These are phyloP conservation scores for Xenentodon cancila DNA, from an alignment of 2,797 vertebrate species.

Conservation along the genomic window DNA sequence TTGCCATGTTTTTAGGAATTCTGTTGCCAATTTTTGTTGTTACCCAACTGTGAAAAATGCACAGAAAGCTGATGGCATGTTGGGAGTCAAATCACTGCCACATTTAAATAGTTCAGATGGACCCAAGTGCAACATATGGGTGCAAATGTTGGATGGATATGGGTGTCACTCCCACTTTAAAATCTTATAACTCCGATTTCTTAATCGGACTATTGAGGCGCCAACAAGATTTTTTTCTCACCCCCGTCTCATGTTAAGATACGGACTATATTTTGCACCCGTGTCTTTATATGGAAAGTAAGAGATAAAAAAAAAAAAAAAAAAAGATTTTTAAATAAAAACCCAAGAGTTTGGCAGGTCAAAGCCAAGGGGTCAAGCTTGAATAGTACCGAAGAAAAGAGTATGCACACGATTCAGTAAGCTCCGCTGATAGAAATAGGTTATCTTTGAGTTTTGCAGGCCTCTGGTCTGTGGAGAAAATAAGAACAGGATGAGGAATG, in stretches of 20 bases:
- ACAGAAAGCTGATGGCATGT: no score
- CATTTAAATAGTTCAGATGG: no score
- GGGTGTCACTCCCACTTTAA: no score
- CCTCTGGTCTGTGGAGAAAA: conserved; percentile 47
- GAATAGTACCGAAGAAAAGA: conserved; percentile 12
- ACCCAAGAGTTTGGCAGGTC: conserved; percentile 19
- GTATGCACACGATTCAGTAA: conserved; percentile 33
- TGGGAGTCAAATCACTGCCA: no score
- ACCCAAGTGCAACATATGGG: no score
- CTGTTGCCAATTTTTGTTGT: no score
- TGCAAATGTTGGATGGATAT: no score
- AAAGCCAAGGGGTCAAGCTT: background rate
- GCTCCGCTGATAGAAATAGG: conserved; percentile 56
- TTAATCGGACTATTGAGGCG: no score
- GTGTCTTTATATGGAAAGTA: conserved; percentile 1
- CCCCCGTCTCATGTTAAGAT: background rate
- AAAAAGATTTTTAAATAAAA: background rate
- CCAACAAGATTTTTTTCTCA: no score
- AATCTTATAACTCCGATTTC: no score
- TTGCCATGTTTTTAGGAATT: no score
- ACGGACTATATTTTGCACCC: background rate
- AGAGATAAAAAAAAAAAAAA: conserved; percentile 20
- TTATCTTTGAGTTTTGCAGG: conserved; percentile 46
- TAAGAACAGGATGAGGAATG: conserved; percentile 64
- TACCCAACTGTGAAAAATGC: no score